A percentile compares a stretch with the other conserved stretches of the same genome.
phyloP scores from a whole-genome alignment of 2,113 vertebrate species.

The Caranx ignobilis region DNA sequence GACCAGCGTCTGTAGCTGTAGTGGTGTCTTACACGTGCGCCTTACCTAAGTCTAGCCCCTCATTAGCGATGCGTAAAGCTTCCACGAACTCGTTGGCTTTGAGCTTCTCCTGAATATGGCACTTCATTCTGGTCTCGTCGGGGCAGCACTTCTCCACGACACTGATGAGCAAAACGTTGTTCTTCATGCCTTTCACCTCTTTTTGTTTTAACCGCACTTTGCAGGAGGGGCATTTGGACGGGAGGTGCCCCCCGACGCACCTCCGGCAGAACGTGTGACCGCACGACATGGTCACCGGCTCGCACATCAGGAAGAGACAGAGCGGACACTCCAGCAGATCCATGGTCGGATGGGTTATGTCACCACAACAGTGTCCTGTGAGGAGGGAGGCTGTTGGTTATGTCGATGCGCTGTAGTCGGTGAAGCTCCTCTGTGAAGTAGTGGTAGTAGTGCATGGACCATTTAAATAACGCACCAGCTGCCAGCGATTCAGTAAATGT shows the following conservation, averaged over 20 bases:
- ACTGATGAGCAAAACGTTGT: conserved; percentile 86
- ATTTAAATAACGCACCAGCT: conserved; percentile 40
- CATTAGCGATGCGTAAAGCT: conserved; percentile 82
- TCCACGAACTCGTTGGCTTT: conserved; percentile 77
- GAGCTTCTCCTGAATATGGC: conserved; percentile 78
- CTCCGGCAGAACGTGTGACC: conserved; percentile 90
- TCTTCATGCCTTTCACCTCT: conserved; percentile 70
- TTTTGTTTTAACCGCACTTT: conserved; percentile 77
- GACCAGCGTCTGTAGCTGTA: background rate
- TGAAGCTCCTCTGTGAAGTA: background rate
- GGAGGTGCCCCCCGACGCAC: conserved; percentile 80
- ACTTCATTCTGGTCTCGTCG: conserved; percentile 70
- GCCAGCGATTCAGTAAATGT: background rate
- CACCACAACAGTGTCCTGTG: conserved; percentile 3
- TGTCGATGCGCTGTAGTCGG: conserved; percentile 18
- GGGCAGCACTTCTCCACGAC: conserved; percentile 87
- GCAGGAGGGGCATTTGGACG: conserved; percentile 84
- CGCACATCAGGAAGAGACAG: conserved; percentile 86
- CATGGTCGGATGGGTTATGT: conserved; percentile 67
- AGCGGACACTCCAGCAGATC: conserved; percentile 87
- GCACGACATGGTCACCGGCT: conserved; percentile 88
- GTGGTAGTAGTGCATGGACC: conserved; percentile 27
- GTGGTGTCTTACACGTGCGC: background rate
- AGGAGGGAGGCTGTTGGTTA: conserved; percentile 15
- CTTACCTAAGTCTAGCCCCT: conserved; percentile 84